Evolutionary conservation across 1,140 invertebrate genomes (phyloP), one percentile per base, ranked within the genome.

Genomic region (Drosophila quadrilineata): DNA sequence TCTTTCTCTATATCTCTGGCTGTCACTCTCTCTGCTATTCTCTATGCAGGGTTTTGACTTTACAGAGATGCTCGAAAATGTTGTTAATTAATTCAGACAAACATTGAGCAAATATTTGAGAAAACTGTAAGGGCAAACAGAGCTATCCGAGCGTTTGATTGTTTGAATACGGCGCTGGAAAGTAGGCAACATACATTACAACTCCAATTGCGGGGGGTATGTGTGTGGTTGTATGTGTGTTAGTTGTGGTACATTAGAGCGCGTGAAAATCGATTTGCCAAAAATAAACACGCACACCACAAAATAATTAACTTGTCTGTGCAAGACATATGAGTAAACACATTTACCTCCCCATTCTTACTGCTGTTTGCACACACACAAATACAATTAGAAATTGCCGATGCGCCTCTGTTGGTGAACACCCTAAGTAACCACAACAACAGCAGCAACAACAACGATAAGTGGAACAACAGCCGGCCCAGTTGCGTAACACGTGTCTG

Each of bases 291-390:
- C 68, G 38, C 29, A 36, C 56, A 62, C 45, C 57, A 71, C 52
- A 70, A 85, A 85, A 85, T 85, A 85, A 85, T 85, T 85, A 85
- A 85, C 74, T 79, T 85, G 80, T 85, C 79, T 85, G 77, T 71
- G 62, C 74, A 84, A 67, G 80, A 75, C 79, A 85, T 82, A 77
- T 84, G 77, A 70, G 76, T 77, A 84, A 82, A 77, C 63, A 84
- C 79, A 79, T 57, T 60, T 60, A 5, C 31, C 21, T 19, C 24
- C 29, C 9, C 28, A 35, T 40, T 12, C 40, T 38, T 12, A 19
- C 52, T n/a, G 4, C 28, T 17, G 12, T 26, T 21, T 59, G 35
- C 52, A 9, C 62, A 31, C 54, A 48, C 62, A 75, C 74, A 85
- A 85, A 84, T 79, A 84, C 74, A 85, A 79, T 85, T 84, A 84